Evolutionary conservation across 2,888 invertebrate genomes (phyloP), one percentile per base, ranked within the genome.

Genomic region (Chrysodeixis includens): DNA sequence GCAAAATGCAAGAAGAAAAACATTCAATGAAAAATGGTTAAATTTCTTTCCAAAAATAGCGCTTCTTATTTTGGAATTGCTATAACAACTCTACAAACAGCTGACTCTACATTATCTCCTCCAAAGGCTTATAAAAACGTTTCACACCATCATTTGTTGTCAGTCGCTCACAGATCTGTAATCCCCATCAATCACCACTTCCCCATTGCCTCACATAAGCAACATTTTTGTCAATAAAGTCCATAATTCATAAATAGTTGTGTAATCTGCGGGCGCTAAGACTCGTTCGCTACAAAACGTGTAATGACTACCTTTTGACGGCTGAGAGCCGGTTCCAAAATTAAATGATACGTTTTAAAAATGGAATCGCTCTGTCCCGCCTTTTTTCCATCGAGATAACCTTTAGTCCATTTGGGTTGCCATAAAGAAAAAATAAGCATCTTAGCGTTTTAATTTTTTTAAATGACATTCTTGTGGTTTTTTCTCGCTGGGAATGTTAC

Each of bases 261-360:
- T 82, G 79, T 87, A 88, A 87, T 87, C 87, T 88, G 87, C 85
- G 90, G 92, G 90, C 91, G 92, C 90, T 91, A 90, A 92, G 88
- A 91, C 88, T 87, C 89, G 88, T 87, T 85, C 87, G 89, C 92
- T 91, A 91, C 92, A 93, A 93, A 93, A 94, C 90, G 88, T 91
- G 92, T 95, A 95, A 95, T 95, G 90, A 95, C 93, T 93, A 93
- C 94, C 94, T 94, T 93, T 92, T 94, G 94, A 94, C 94, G 93
- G 93, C 92, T 93, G 93, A 93, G 88, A 93, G 94, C 94, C 93
- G 92, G 95, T 94, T 95, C 90, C 92, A 90, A 94, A 94, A 93
- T 94, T 94, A 94, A 95, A 95, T 95, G 93, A 95, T 94, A 94
- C 93, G 93, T 95, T 95, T 94, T 92, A 93, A 94, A 94, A 95